Evolutionary conservation across 2,113 vertebrate species (phyloP).

Genomic region (Xenopus tropicalis): UCB_Xtro_10.0 CM004448.2:62913001-62913500

Average conservation of each 20-base stretch:
- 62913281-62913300: conserved; percentile 64
- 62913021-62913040: neutral
- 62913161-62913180: conserved; percentile 28
- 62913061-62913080: neutral
- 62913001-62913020: neutral
- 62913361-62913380: too few relatives aligned
- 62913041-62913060: neutral
- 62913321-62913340: neutral
- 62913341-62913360: too few relatives aligned
- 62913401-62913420: too few relatives aligned
- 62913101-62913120: conserved; percentile 4
- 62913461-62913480: too few relatives aligned
- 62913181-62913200: conserved; percentile 69
- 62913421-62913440: too few relatives aligned
- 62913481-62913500: too few relatives aligned
- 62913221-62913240: conserved; percentile 73
- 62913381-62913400: too few relatives aligned
- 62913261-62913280: conserved; percentile 60
- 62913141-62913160: conserved; percentile 10
- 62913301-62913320: conserved; percentile 38
- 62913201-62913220: conserved; percentile 71
- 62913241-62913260: conserved; percentile 76
- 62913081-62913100: neutral
- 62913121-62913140: conserved; percentile 1
- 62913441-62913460: too few relatives aligned